Conservation (phyloP, 2,797 vertebrate species). For the Manis javanica region DNA sequence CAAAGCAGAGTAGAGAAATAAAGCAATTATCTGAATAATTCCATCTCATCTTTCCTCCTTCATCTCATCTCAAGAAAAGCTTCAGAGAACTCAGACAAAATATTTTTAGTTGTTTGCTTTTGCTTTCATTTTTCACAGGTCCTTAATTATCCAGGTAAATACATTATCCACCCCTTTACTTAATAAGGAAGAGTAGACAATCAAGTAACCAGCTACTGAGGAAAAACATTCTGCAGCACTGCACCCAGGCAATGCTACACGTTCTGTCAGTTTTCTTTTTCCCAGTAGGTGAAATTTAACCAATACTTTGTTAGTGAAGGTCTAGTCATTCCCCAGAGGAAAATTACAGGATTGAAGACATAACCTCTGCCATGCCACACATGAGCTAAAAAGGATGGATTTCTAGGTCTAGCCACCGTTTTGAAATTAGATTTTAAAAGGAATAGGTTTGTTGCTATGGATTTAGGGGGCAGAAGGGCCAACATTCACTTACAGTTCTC, state of each 20-base stretch:
- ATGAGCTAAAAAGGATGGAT: constrained; percentile 54
- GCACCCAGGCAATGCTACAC: neutral
- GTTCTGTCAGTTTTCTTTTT: constrained; percentile 72
- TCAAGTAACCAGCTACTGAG: neutral
- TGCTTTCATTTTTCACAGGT: neutral
- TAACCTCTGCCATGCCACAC: constrained; percentile 31
- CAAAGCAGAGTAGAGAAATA: constrained; percentile 26
- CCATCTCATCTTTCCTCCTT: neutral
- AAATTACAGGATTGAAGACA: constrained; percentile 77
- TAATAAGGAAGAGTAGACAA: neutral
- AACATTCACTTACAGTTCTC: constrained; percentile 65
- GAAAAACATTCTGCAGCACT: neutral
- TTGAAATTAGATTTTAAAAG: constrained; percentile 78
- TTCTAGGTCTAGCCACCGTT: constrained; percentile 53
- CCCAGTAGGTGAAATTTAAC: constrained; percentile 74
- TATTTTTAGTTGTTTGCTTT: neutral
- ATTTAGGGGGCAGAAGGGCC: constrained; percentile 75
- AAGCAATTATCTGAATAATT: constrained; percentile 36
- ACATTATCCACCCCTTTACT: neutral
- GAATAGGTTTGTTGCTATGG: constrained; percentile 64
- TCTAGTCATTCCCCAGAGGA: constrained; percentile 48
- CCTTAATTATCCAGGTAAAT: constrained; percentile 43
- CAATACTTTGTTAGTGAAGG: constrained; percentile 67
- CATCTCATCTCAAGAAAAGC: neutral
- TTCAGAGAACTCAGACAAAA: neutral